Evolutionary conservation across 2,113 vertebrate genomes (phyloP), one percentile per base, ranked within the genome.

Genomic region (Chelonoidis abingdonii): DNA sequence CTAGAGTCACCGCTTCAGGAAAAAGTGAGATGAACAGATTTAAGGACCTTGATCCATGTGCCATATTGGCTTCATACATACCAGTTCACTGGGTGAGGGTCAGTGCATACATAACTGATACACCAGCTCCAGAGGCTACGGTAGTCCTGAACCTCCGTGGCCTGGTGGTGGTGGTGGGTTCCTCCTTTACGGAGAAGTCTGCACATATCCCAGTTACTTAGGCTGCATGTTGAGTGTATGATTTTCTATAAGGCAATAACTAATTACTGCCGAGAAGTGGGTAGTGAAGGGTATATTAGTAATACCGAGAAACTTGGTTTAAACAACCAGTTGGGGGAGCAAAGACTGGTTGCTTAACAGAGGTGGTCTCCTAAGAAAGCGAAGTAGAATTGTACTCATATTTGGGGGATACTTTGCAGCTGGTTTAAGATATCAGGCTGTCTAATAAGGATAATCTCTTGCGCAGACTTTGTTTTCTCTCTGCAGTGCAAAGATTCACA

Each of bases 1-100:
- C 24, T 94, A 83, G 72, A 83, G 56, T 62, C 88, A 90, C 94
- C 14, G 65, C 56, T 56, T 6, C 38, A 59, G 13, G n/a, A 84
- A 59, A 12, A 56, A 92, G 69, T 53, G 86, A 88, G 76, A 27
- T 92, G 56, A 79, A 10, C 5, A 3, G 27, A 13, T 83, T n/a
- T 31, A 86, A 91, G 5, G n/a, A 87, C 76, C 59, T 87, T 0
- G 56, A 24, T 92, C 88, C 17, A 16, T 0, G 4, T 86, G 84
- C 52, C 84, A 87, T 83, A 16, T 25, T 84, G 84, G 38, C 47
- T 91, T 85, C 35, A 89, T 38, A 88, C 6, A 57, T 25, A n/a
- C 4, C 79, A 88, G 49, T 47, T 94, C 38, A 88, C 81, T 41
- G 29, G 14, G 17, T 72, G 19, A 72, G n/a, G 17, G 2, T 38